Evolutionary conservation across 2,113 vertebrate species (phyloP).

Genomic region (Pelobates fuscus): DNA sequence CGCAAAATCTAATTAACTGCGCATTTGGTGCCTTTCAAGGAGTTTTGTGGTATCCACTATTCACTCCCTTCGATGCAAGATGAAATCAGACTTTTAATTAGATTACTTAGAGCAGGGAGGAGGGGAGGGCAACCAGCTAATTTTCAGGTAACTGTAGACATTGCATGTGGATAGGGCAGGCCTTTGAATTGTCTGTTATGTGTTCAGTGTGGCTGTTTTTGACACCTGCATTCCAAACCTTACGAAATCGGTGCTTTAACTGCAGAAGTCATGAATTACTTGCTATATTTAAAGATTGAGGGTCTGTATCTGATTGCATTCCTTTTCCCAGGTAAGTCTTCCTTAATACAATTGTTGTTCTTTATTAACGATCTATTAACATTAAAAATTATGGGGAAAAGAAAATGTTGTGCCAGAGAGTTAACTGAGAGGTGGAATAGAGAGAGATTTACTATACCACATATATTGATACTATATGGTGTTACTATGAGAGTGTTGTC

Average conservation of each 20-base stretch:
- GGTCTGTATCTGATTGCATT: not conserved
- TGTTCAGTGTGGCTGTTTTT: not conserved
- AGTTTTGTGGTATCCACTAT: slow-evolving; percentile 29
- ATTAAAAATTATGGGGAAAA: not conserved
- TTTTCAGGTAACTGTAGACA: slow-evolving; percentile 37
- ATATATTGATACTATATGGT: no score
- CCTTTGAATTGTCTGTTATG: slow-evolving; percentile 1
- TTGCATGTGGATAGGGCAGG: not conserved
- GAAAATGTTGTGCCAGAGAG: not conserved
- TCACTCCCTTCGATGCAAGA: slow-evolving; percentile 19
- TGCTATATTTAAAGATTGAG: slow-evolving; percentile 2
- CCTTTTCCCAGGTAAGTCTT: slow-evolving; percentile 19
- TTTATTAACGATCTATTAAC: not conserved
- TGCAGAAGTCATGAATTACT: not conserved
- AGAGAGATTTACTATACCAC: not conserved
- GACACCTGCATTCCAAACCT: not conserved
- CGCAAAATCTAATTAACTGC: slow-evolving; percentile 61
- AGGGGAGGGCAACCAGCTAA: slow-evolving; percentile 5
- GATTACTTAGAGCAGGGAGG: slow-evolving; percentile 35
- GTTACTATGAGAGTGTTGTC: no score
- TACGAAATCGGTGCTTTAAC: not conserved
- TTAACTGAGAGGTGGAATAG: no score
- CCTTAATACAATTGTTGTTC: not conserved
- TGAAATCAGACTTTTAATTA: slow-evolving; percentile 36
- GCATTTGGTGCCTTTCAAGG: slow-evolving; percentile 53